phyloP scores from a whole-genome alignment of 2,888 invertebrate species.

The Cloeon dipterum region DNA sequence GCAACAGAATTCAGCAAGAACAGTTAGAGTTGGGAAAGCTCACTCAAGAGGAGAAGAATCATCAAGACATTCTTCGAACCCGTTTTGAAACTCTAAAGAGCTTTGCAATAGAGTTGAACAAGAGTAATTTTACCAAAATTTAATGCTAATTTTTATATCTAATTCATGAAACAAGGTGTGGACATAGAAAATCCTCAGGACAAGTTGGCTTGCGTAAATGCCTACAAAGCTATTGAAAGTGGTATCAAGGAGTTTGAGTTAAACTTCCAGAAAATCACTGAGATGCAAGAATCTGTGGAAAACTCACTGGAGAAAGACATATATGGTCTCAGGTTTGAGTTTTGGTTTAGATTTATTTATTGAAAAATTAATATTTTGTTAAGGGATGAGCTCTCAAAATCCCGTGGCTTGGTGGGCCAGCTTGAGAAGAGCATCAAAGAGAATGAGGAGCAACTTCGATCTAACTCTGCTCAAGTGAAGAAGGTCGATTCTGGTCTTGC shows the following conservation, averaged over 20 bases:
- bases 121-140: no score
- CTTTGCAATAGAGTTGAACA: constrained; percentile 14
- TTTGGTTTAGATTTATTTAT: neutral
- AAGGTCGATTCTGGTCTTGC: constrained; percentile 21
- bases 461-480: no score
- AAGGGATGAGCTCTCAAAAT: constrained; percentile 12
- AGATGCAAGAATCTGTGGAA: no score
- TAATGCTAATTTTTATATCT: neutral
- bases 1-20: constrained; percentile 17
- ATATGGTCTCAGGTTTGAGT: no score
- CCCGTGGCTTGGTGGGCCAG: constrained; percentile 11
- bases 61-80: constrained; percentile 15
- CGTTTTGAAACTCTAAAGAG: constrained; percentile 17
- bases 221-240: no score
- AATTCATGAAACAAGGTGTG: no score
- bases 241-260: no score
- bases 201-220: no score
- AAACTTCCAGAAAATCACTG: no score
- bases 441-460: no score
- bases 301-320: no score
- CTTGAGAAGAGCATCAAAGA: constrained; percentile 14
- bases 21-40: constrained; percentile 22
- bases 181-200: no score
- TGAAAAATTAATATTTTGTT: neutral
- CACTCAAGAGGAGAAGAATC: constrained; percentile 21